Percentiles rank a stretch among this genome's conserved stretches.
Conservation (phyloP, 2,888 invertebrate genomes). For the Drosophila nigritarsus region DNA sequence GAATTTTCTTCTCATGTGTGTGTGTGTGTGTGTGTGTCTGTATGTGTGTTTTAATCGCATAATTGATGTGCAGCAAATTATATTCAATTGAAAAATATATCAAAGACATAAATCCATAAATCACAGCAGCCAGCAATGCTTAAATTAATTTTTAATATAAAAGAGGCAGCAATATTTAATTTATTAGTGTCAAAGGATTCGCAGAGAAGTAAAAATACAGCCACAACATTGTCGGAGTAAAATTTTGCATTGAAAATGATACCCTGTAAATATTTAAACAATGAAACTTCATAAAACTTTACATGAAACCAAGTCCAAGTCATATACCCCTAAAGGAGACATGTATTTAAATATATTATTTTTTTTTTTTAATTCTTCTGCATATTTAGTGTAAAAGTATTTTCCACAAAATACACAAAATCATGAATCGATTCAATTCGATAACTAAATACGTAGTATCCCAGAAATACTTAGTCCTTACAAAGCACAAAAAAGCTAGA, state of each 20-base stretch:
- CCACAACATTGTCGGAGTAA: constrained; percentile 4
- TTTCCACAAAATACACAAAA: not conserved
- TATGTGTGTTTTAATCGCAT: constrained; percentile 6
- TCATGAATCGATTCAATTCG: not conserved
- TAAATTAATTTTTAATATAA: constrained; percentile 56
- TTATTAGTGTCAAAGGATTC: constrained; percentile 65
- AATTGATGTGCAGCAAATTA: constrained; percentile 51
- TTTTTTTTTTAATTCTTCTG: no score
- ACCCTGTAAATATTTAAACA: constrained; percentile 20
- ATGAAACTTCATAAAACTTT: not conserved
- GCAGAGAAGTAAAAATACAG: constrained; percentile 21
- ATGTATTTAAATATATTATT: not conserved
- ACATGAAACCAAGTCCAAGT: no score
- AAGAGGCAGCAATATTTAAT: constrained; percentile 43
- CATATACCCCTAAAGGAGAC: not conserved
- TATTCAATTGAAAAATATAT: constrained; percentile 40
- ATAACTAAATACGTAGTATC: not conserved
- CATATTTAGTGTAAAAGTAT: not conserved
- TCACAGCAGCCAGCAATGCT: constrained; percentile 41
- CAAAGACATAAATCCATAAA: constrained; percentile 49
- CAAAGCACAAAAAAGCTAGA: not conserved
- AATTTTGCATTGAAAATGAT: not conserved
- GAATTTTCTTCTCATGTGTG: not conserved
- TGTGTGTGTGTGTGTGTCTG: not conserved
- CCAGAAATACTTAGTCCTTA: not conserved